Evolutionary conservation across 2,113 vertebrate genomes (phyloP), one percentile per base, ranked within the genome.

Genomic region (Sceloporus undulatus): DNA sequence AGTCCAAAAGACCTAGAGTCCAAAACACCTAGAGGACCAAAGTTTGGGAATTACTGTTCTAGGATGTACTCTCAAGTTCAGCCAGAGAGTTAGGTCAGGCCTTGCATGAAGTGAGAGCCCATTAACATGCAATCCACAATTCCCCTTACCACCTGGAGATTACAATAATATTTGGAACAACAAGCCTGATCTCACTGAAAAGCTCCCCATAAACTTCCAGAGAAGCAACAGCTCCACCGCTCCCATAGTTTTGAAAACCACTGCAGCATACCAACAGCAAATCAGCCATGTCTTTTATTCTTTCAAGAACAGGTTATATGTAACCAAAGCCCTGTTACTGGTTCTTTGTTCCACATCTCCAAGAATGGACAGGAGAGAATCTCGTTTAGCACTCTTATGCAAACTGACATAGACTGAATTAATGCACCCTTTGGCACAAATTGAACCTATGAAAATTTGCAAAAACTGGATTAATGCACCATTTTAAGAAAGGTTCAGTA

Each of bases 401-500:
- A 93, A 95, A 93, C 93, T 86, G 62, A 82, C 0, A 0, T 75
- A 88, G 91, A 70, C 88, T 56, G 92, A 85, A 88, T 84, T 91
- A 91, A 87, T 80, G 38, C 85, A 92, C 85, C 92, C 2, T 27
- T 29, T 1, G 10, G 27, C 25, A 29, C 9, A 62, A 62, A 62
- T 18, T 18, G 1, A 62, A 14, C 18, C 80, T 79, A 85, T 86
- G 92, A 94, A 92, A 95, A 93, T 92, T 86, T 71, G 82, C 0
- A 1, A 74, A 88, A 92, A 59, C 88, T 65, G 93, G 85, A 88
- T 85, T 91, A 91, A 87, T 82, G 34, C 85, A 92, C 86, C 92
- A 94, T 93, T 93, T 79, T 84, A 93, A 83, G 89, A 95, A 90
- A 94, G 40, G 89, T 92, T 87, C 92, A 92, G 90, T 92, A 86